phyloP scores from a whole-genome alignment of 2,113 vertebrate species.

The Phoxinus phoxinus region DNA sequence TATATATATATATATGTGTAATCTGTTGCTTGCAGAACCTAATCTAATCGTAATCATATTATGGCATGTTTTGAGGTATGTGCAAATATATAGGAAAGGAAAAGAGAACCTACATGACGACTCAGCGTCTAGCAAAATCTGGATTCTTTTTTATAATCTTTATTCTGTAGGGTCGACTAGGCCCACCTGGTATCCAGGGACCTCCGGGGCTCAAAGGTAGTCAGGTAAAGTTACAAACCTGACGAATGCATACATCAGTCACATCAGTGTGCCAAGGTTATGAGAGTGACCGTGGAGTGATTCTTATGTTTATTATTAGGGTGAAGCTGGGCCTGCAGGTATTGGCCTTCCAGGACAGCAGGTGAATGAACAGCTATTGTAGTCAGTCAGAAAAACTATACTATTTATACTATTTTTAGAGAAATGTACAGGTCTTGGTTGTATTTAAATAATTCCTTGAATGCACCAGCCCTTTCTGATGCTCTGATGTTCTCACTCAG shows the following conservation, averaged over 20 bases:
- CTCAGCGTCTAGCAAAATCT: not conserved
- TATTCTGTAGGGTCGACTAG: constrained; percentile 83
- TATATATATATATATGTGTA: no score
- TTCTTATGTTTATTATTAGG: constrained; percentile 59
- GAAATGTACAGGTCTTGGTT: not conserved
- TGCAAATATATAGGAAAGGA: not conserved
- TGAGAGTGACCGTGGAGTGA: not conserved
- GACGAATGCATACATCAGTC: not conserved
- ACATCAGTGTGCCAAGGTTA: not conserved
- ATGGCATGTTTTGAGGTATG: not conserved
- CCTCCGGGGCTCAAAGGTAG: constrained; percentile 82
- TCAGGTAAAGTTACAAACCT: constrained; percentile 74
- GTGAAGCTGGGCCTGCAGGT: constrained; percentile 68
- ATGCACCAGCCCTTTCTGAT: constrained; percentile 13
- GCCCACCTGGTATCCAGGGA: constrained; percentile 85
- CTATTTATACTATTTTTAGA: not conserved
- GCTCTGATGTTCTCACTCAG: constrained; percentile 57
- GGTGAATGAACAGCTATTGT: constrained; percentile 53
- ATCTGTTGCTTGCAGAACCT: no score
- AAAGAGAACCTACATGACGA: not conserved
- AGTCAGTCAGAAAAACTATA: not conserved
- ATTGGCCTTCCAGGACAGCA: constrained; percentile 69
- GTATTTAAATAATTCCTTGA: not conserved
- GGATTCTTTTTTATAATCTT: not conserved
- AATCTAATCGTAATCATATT: not conserved